These are phyloP conservation scores for Brienomyrus brachyistius DNA, from an alignment of 2,113 vertebrate genomes.

Conservation along the genomic window DNA sequence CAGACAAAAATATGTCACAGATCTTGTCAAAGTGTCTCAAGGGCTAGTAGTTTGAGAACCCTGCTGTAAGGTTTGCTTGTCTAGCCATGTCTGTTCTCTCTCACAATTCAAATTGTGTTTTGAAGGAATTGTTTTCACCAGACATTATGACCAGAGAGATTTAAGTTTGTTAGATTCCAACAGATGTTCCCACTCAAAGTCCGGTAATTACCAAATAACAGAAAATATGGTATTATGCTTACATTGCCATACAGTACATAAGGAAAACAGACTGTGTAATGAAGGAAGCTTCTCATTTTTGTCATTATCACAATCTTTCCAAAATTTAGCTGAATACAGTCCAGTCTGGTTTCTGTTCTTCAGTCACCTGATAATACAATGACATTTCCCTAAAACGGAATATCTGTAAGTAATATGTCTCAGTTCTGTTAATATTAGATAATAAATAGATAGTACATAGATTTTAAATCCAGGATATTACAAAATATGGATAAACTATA, in stretches of 20 bases:
- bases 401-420: too few species aligned
- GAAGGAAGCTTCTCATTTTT: background rate
- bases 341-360: background rate
- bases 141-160: background rate
- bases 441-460: background rate
- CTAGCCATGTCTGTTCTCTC: too few species aligned
- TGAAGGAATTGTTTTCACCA: background rate
- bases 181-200: background rate
- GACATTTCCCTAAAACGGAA: too few species aligned
- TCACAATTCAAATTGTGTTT: background rate
- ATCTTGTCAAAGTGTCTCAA: too few species aligned
- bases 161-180: background rate
- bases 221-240: background rate
- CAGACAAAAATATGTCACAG: too few species aligned
- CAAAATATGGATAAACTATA: background rate
- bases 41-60: too few species aligned
- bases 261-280: background rate
- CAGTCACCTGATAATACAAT: background rate
- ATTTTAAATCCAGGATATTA: too few species aligned
- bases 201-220: background rate
- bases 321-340: background rate
- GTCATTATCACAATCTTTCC: background rate
- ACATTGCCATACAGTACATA: background rate
- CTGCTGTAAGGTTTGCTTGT: too few species aligned
- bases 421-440: background rate